Base-by-base conservation (phyloP, 2,888 invertebrate species). In the Gisinianus flammeolus region DNA sequence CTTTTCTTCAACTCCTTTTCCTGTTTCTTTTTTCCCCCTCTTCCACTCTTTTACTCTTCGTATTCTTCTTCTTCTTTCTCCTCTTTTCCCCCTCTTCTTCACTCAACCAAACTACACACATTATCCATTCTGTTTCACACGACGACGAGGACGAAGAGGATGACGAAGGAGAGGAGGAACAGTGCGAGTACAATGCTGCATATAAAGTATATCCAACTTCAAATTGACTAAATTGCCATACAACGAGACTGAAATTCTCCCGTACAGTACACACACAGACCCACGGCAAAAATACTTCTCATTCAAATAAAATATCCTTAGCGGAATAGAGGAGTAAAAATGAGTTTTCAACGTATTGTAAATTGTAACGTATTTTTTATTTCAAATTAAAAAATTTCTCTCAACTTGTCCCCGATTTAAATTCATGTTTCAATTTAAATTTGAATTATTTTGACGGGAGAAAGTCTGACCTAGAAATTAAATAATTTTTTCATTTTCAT, bases 51-150 rank as follows among this genome's bases (percentile, higher is more conserved):
- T 58, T 24, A 22, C 56, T n/a, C 56, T 28, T 26, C 26, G 26
- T 62, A 10, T n/a, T 62, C 62, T 26, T 12, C 12, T 44, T 26
- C 28, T 28, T 62, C 62, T 26, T 16, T 62, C 62, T 62, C 8
- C 22, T 35, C 35, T 68, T 16, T 24, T 22, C 24, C 19, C 30
- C 16, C 10, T 69, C 52, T 26, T 28, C 31, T 31, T 16, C 31
- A 67, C 33, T 16, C 31, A 67, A 30, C 62, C 8, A n/a, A 67
- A 35, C 71, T 56, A 56, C 30, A 54, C 31, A 44, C 62, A 71
- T 71, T 71, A 71, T 54, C 71, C 71, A 71, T 71, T 71, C 71
- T 30, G 54, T 71, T 71, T 71, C 71, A 71, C 71, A 71, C 71
- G 30, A 3, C 10, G 2, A 28, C 26, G 6, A 71, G 56, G 22